A percentile compares a stretch with the other conserved stretches of the same genome.
Conservation (phyloP, 2,113 vertebrate genomes). For the Phalacrocorax aristotelis region DNA sequence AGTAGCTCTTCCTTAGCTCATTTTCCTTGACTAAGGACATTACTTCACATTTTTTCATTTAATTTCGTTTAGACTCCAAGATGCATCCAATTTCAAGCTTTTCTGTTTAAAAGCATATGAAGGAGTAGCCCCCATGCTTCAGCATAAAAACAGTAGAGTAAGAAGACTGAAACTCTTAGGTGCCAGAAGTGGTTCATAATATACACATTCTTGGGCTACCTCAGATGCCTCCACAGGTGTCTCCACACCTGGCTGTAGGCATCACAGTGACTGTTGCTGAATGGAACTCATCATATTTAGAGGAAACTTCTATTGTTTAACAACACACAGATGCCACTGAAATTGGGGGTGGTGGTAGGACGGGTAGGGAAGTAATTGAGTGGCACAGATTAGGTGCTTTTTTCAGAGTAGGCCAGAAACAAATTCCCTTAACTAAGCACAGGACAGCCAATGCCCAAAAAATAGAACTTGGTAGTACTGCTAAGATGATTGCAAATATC, state of each 20-base stretch:
- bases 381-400: accelerated
- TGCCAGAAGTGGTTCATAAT: background rate
- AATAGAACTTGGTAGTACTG: background rate
- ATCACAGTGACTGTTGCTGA: background rate
- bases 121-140: background rate
- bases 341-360: background rate
- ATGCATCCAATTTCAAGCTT: background rate
- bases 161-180: background rate
- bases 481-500: background rate
- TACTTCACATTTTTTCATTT: background rate
- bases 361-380: background rate
- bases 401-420: background rate
- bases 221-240: background rate
- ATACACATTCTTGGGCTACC: background rate
- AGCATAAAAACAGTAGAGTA: background rate
- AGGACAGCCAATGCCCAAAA: background rate
- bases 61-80: background rate
- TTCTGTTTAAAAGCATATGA: background rate
- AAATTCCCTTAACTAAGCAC: accelerated
- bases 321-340: background rate
- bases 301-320: background rate
- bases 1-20: background rate
- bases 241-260: background rate
- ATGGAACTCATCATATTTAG: background rate
- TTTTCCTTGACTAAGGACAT: background rate